Base-by-base conservation (phyloP, 1,140 invertebrate species). In the Micrasema minimum region DNA sequence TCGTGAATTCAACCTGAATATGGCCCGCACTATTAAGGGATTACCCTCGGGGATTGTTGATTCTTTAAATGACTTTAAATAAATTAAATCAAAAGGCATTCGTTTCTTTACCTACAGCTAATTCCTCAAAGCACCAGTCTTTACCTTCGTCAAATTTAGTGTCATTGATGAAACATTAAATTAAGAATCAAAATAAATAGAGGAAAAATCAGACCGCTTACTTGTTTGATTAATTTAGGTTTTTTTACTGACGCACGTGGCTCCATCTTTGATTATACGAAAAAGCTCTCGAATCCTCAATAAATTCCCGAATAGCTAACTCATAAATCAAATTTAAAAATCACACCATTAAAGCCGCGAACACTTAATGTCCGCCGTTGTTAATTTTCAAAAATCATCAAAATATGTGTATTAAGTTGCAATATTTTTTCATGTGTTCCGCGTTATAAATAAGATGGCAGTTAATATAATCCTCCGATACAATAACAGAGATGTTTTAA, bases 311-410 rank as follows among this genome's bases (percentile, higher is more conserved):
- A 51, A 23, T 20, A 73, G n/a, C 69, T 62, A 65, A 41, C 68
- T 14, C 69, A 71, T 74, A 74, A 74, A 74, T 74, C 72, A 74
- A 57, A 74, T 65, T 71, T 68, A 71, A 74, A 74, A 74, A 74
- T 74, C 72, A 71, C 72, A 74, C 66, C 62, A 11, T 18, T 22
- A 51, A 45, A 51, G 59, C 48, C 50, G 37, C 26, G 38, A 68
- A 71, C 67, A 74, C 67, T 70, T 70, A 74, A 70, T 48, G 46
- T 45, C 48, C 67, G 43, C 61, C 64, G 41, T 35, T 74, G 72
- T 74, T 59, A 69, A 69, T 64, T 62, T 62, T 69, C 46, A 61
- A 45, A 68, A 73, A 74, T 61, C 72, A 71, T 74, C 67, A 55
- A 59, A 74, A n/a, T n/a, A n/a, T n/a, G n/a, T 70, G 71, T 74